A percentile compares a stretch with the other conserved stretches of the same genome.
Evolutionary conservation across 2,888 invertebrate species (phyloP).

Genomic region (Peribatodes rhomboidaria): DNA sequence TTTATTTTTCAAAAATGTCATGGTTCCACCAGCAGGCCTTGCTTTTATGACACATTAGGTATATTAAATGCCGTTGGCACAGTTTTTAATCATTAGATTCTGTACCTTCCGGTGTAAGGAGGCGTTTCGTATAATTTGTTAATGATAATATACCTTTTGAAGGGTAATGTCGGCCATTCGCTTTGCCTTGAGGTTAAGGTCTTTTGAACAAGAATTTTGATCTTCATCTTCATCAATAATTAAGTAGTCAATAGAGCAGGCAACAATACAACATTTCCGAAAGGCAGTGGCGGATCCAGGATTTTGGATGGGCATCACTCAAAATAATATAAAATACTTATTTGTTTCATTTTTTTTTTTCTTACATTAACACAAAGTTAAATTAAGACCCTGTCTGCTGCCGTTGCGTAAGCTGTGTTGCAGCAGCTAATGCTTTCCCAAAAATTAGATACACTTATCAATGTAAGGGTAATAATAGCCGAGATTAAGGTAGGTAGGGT

Average conservation of each 20-base stretch:
- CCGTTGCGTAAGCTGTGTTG: too few species aligned
- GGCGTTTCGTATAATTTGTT: slow-evolving; percentile 6
- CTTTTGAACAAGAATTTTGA: not conserved
- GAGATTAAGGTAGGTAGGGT: too few species aligned
- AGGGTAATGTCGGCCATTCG: slow-evolving; percentile 15
- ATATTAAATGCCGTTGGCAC: slow-evolving; percentile 10
- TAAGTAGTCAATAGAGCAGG: not conserved
- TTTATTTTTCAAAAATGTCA: slow-evolving; percentile 21
- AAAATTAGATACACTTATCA: too few species aligned
- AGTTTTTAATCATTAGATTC: slow-evolving; percentile 7
- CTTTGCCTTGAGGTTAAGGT: slow-evolving; percentile 15
- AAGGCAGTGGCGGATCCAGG: too few species aligned
- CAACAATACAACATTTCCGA: too few species aligned
- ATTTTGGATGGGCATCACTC: too few species aligned
- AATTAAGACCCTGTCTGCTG: too few species aligned
- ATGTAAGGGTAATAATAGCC: too few species aligned
- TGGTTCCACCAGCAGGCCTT: slow-evolving; percentile 1
- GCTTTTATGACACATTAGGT: slow-evolving; percentile 3
- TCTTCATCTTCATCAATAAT: slow-evolving; percentile 3
- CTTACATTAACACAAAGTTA: too few species aligned
- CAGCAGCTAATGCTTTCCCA: too few species aligned
- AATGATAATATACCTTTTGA: slow-evolving; percentile 11
- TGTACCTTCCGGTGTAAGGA: slow-evolving; percentile 5
- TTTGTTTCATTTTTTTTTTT: too few species aligned
- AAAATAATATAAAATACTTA: too few species aligned